These are phyloP conservation scores for Catharus minimus DNA, from an alignment of 2,113 vertebrate genomes.

Conservation along the genomic window DNA sequence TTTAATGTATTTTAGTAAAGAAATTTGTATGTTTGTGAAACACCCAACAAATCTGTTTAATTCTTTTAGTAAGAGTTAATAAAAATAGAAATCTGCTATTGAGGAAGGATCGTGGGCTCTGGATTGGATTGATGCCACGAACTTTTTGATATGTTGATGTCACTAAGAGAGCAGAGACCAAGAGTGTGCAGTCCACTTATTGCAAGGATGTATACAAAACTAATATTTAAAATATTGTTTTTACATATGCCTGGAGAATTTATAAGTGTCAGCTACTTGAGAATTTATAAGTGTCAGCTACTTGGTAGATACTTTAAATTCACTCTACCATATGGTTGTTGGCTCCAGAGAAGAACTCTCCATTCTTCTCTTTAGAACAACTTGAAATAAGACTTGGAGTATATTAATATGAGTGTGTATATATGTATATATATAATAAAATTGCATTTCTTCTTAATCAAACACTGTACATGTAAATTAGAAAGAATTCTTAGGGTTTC, in stretches of 20 bases:
- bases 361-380: background rate
- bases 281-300: background rate
- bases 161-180: background rate
- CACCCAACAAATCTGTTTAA: background rate
- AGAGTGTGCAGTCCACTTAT: background rate
- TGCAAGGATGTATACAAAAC: background rate
- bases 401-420: background rate
- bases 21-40: background rate
- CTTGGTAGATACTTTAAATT: background rate
- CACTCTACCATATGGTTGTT: fast-evolving
- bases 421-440: background rate
- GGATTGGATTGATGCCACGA: background rate
- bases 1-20: background rate
- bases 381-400: background rate
- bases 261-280: background rate
- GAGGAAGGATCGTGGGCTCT: background rate
- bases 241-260: background rate
- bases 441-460: background rate
- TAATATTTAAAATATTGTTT: background rate
- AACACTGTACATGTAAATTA: background rate
- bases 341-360: background rate
- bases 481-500: background rate
- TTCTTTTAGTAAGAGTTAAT: background rate
- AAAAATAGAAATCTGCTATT: background rate
- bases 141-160: background rate